These are phyloP conservation scores for Drosophila lacteicornis DNA, from an alignment of 1,140 invertebrate species.

Conservation along the genomic window DNA sequence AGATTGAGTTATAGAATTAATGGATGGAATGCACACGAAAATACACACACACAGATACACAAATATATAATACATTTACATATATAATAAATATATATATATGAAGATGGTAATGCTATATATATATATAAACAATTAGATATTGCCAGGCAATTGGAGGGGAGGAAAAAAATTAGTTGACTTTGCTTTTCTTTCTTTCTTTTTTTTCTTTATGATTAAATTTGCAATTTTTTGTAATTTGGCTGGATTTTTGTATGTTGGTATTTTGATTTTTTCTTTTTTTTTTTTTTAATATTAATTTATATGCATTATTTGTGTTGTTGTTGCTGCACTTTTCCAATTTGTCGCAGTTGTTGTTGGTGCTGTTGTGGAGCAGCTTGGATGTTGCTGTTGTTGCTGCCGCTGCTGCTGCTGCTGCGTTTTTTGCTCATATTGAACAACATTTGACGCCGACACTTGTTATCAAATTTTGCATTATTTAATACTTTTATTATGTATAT, in stretches of 20 bases:
- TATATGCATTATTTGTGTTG: conserved; percentile 32
- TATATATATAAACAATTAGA: conserved; percentile 58
- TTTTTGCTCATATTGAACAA: conserved; percentile 59
- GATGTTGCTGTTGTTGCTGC: conserved; percentile 13
- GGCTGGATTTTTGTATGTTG: conserved; percentile 13
- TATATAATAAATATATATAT: conserved; percentile 45
- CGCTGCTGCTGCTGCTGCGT: conserved; percentile 10
- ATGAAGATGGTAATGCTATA: conserved; percentile 44
- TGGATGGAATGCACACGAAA: conserved; percentile 76
- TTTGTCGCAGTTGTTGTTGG: conserved; percentile 21
- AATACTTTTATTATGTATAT: conserved; percentile 21
- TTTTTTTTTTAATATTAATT: conserved; percentile 38
- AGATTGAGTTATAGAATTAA: conserved; percentile 58
- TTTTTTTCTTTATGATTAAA: conserved; percentile 10
- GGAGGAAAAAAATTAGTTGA: conserved; percentile 45
- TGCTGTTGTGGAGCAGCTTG: conserved; percentile 22
- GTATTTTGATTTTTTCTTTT: conserved; percentile 43
- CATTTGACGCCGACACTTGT: conserved; percentile 42
- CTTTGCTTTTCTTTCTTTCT: conserved; percentile 14
- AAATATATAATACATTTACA: conserved; percentile 49
- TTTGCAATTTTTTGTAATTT: conserved; percentile 19
- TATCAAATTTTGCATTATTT: conserved; percentile 33
- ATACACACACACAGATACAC: conserved; percentile 62
- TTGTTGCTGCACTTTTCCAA: conserved; percentile 18
- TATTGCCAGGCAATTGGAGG: conserved; percentile 66